Evolutionary conservation across 2,797 vertebrate species (phyloP).

Genomic region (Cynodonichthys magdalenae): DNA sequence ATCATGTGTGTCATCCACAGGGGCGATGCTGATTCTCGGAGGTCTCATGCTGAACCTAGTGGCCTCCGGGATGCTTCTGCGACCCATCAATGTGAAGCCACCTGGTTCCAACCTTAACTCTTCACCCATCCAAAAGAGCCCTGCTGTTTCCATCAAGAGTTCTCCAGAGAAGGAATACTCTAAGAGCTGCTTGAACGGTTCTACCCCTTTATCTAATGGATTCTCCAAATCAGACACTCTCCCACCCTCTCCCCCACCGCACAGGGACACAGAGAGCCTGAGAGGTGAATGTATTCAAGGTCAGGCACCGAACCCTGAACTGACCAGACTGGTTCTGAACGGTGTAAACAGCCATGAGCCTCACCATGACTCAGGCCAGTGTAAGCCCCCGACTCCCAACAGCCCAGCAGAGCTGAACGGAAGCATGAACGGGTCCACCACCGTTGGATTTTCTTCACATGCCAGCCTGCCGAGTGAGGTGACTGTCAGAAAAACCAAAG

Average conservation of each 20-base stretch:
- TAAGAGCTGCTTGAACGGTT: conserved; percentile 73
- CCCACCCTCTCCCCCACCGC: conserved; percentile 45
- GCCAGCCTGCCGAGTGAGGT: conserved; percentile 54
- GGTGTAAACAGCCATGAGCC: conserved; percentile 57
- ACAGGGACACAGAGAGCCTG: conserved; percentile 55
- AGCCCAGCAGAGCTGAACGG: conserved; percentile 63
- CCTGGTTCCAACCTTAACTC: conserved; percentile 50
- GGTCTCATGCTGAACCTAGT: conserved; percentile 91
- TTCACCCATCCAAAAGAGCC: conserved; percentile 65
- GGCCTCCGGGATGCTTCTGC: conserved; percentile 90
- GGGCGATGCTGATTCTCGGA: conserved; percentile 89
- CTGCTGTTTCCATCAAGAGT: conserved; percentile 62
- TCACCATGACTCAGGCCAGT: conserved; percentile 49
- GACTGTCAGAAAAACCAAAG: conserved; percentile 65
- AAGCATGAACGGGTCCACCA: conserved; percentile 65
- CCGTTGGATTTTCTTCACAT: conserved; percentile 52
- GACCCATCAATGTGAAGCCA: conserved; percentile 74
- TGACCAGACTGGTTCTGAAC: conserved; percentile 69
- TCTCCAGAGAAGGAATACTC: conserved; percentile 71
- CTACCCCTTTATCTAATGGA: conserved; percentile 73
- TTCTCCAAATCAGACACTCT: conserved; percentile 68
- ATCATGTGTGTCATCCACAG: conserved; percentile 66
- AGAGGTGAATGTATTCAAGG: conserved; percentile 48
- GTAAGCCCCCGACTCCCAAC: conserved; percentile 55
- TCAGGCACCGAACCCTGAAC: conserved; percentile 63